phyloP scores from a whole-genome alignment of 2,888 invertebrate species.

The Hydrotaea diabolus region DNA sequence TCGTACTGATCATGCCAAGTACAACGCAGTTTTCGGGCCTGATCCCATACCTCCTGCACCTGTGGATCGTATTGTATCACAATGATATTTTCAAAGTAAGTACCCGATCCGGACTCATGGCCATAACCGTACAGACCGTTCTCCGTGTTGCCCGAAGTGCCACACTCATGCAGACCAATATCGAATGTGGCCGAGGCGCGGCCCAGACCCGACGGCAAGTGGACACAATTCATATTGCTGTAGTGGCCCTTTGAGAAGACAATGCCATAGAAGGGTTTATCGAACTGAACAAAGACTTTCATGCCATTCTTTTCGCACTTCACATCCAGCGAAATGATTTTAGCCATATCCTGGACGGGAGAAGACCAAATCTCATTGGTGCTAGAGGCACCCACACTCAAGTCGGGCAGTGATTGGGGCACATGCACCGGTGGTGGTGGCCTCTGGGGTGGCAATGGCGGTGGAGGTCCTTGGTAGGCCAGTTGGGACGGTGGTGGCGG shows the following conservation, averaged over 20 bases:
- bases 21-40: constrained; percentile 93
- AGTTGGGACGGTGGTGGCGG: constrained; percentile 82
- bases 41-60: constrained; percentile 98
- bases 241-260: constrained; percentile 97
- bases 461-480: constrained; percentile 88
- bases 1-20: constrained; percentile 98
- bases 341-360: constrained; percentile 94
- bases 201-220: constrained; percentile 93
- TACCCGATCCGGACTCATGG: constrained; percentile 93
- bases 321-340: constrained; percentile 94
- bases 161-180: constrained; percentile 94
- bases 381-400: constrained; percentile 77
- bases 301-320: constrained; percentile 96
- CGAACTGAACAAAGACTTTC: constrained; percentile 96
- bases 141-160: constrained; percentile 94
- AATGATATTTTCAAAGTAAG: constrained; percentile 96
- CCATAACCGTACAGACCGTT: constrained; percentile 94
- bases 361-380: constrained; percentile 92
- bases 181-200: constrained; percentile 93
- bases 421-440: constrained; percentile 72
- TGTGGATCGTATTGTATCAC: constrained; percentile 96
- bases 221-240: constrained; percentile 95
- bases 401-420: constrained; percentile 75
- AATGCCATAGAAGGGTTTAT: constrained; percentile 97
- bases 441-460: constrained; percentile 79